Evolutionary conservation across 2,113 vertebrate species (phyloP).

Genomic region (Baryphthengus martii): DNA sequence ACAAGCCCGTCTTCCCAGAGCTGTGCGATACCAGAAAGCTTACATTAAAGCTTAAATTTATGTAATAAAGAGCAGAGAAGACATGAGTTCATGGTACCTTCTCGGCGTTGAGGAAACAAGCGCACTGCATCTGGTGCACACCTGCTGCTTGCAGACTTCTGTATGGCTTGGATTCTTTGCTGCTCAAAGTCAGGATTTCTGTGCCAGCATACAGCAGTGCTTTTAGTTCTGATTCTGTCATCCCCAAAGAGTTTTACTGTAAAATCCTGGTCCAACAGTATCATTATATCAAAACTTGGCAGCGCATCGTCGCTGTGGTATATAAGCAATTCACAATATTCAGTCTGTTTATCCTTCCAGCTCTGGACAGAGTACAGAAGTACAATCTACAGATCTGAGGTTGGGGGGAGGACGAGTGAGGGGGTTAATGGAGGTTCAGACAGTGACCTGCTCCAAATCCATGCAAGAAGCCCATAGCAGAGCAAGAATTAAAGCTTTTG

Average conservation of each 20-base stretch:
- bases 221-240: background rate
- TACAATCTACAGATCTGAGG: background rate
- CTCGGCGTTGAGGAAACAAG: background rate
- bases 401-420: background rate
- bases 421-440: background rate
- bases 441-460: background rate
- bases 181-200: background rate
- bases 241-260: background rate
- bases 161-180: fast-evolving
- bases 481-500: background rate
- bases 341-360: background rate
- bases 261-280: background rate
- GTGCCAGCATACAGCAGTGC: background rate
- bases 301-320: background rate
- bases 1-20: background rate
- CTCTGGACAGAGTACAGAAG: background rate
- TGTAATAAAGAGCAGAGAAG: background rate
- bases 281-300: background rate
- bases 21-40: background rate
- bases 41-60: background rate
- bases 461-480: background rate
- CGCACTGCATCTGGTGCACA: background rate
- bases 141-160: background rate
- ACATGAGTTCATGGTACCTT: background rate
- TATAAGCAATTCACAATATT: background rate